These are phyloP conservation scores for Campylomormyrus tamandua DNA, from an alignment of 2,113 vertebrate genomes.

Conservation along the genomic window DNA sequence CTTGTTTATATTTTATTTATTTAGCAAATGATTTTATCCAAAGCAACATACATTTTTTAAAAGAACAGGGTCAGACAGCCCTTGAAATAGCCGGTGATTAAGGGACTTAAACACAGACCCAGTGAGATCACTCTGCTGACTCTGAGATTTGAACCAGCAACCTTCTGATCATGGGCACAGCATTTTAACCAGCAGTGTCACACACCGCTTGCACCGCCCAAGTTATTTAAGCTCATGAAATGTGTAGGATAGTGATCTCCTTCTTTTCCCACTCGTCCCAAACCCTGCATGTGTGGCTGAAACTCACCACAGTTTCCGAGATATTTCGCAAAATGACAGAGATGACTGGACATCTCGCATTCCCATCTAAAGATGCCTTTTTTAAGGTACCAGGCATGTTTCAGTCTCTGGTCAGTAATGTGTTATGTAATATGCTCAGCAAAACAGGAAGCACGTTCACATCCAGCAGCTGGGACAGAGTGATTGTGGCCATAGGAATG, in stretches of 20 bases:
- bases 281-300: not conserved
- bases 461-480: not conserved
- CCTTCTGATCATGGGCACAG: not conserved
- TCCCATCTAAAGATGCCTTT: not conserved
- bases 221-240: not conserved
- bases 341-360: not conserved
- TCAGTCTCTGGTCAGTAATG: not conserved
- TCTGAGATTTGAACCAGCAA: not conserved
- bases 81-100: not conserved
- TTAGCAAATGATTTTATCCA: not conserved
- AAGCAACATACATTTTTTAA: not conserved
- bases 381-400: not conserved
- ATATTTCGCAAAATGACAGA: not conserved
- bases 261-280: not conserved
- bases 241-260: not conserved
- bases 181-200: not conserved
- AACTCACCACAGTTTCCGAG: not conserved
- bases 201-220: not conserved
- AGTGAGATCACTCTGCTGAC: not conserved
- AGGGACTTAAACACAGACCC: not conserved
- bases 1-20: not conserved
- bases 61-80: not conserved
- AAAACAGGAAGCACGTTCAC: not conserved
- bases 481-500: not conserved
- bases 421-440: not conserved